phyloP scores from a whole-genome alignment of 2,113 vertebrate species.

The Beaufortia kweichowensis region DNA sequence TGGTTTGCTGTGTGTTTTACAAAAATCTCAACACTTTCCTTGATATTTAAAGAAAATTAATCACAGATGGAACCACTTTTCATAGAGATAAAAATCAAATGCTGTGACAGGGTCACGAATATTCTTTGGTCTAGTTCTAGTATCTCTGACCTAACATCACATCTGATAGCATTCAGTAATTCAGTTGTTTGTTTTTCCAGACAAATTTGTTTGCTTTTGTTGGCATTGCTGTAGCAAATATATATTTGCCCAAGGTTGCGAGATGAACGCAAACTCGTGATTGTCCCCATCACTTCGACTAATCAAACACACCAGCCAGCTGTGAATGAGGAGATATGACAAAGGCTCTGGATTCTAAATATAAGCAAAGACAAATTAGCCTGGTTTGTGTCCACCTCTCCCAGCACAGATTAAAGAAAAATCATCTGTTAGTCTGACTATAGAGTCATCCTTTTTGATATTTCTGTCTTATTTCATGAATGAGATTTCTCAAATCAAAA shows the following conservation, averaged over 20 bases:
- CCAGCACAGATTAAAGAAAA: constrained; percentile 12
- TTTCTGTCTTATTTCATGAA: constrained; percentile 19
- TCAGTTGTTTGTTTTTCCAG: background rate
- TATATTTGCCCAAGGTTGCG: background rate
- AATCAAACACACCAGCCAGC: constrained; percentile 38
- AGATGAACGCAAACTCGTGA: background rate
- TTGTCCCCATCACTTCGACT: background rate
- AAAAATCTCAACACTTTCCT: too few relatives aligned
- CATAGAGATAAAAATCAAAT: too few relatives aligned
- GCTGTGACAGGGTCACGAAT: too few relatives aligned
- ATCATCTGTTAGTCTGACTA: constrained; percentile 9
- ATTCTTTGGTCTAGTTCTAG: too few relatives aligned
- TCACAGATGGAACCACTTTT: too few relatives aligned
- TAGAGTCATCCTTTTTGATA: constrained; percentile 25
- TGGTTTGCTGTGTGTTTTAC: too few relatives aligned
- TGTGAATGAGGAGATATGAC: constrained; percentile 9
- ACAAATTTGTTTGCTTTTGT: background rate
- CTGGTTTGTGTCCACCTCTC: constrained; percentile 17
- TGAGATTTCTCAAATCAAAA: constrained; percentile 3
- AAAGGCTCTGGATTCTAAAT: constrained; percentile 1
- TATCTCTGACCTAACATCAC: background rate
- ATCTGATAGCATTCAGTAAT: background rate
- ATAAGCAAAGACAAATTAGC: constrained; percentile 32
- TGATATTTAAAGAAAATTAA: too few relatives aligned
- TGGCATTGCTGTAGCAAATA: background rate